Conservation (phyloP, 2,888 invertebrate species). For the Exocentrus adspersus region DNA sequence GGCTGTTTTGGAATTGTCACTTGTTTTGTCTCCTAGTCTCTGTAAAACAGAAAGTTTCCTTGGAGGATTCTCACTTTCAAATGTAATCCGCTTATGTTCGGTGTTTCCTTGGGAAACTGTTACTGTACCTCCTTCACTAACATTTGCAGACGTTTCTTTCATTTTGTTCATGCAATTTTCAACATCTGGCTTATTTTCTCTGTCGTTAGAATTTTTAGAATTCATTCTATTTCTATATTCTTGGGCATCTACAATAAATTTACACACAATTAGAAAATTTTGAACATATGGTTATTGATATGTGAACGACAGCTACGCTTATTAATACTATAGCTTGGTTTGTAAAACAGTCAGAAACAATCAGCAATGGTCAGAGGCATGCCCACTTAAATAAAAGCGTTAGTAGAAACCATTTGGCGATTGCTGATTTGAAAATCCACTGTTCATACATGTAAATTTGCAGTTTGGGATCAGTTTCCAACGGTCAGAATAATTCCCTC, state of each 20-base stretch:
- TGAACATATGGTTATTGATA: too few species aligned
- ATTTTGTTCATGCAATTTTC: background rate
- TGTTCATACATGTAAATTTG: too few species aligned
- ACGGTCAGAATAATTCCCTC: too few species aligned
- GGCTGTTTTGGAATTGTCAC: constrained; percentile 33
- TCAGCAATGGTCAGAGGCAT: too few species aligned
- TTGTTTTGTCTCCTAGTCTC: constrained; percentile 62
- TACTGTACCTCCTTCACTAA: background rate
- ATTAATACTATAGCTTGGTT: too few species aligned
- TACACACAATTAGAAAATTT: background rate
- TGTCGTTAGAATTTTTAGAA: background rate
- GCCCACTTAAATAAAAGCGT: too few species aligned
- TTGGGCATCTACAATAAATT: background rate
- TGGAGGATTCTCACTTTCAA: constrained; percentile 37
- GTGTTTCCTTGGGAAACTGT: constrained; percentile 25
- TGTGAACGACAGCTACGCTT: too few species aligned
- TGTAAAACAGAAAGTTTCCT: constrained; percentile 64
- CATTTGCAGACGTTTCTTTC: background rate
- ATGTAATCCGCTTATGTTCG: constrained; percentile 38
- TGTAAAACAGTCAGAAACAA: too few species aligned
- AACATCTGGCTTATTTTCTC: background rate
- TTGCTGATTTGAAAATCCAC: too few species aligned
- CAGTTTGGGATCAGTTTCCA: too few species aligned
- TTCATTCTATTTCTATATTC: constrained; percentile 6
- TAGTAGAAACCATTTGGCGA: too few species aligned